These are phyloP conservation scores for Athripsodes cinereus DNA, from an alignment of 2,888 invertebrate genomes.

Conservation along the genomic window DNA sequence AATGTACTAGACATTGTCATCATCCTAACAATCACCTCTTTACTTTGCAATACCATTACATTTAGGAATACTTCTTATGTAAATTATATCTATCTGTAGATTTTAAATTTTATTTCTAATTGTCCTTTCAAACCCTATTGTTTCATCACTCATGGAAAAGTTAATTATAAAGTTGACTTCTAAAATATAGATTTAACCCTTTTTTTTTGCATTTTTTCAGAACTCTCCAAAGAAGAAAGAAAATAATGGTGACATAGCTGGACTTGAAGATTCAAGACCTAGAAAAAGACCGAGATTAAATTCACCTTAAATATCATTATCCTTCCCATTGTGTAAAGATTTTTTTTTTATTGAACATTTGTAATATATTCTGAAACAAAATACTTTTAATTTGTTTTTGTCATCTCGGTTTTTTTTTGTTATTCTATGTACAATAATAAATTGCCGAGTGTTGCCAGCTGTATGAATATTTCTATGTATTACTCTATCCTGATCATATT, in stretches of 20 bases:
- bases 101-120: too few relatives aligned
- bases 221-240: slow-evolving; percentile 58
- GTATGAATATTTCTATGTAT: background rate
- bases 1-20: too few relatives aligned
- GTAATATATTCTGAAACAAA: slow-evolving; percentile 16
- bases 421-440: background rate
- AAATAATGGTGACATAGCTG: slow-evolving; percentile 45
- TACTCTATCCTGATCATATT: too few relatives aligned
- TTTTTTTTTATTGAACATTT: slow-evolving; percentile 12
- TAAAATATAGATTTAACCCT: too few relatives aligned
- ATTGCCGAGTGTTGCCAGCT: background rate
- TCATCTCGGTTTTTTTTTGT: slow-evolving; percentile 3
- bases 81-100: too few relatives aligned
- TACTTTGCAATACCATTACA: too few relatives aligned
- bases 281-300: slow-evolving; percentile 57
- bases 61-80: too few relatives aligned
- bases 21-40: too few relatives aligned
- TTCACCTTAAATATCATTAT: slow-evolving; percentile 30
- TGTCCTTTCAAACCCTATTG: too few relatives aligned
- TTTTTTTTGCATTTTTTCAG: too few relatives aligned
- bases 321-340: background rate
- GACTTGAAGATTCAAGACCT: slow-evolving; percentile 51
- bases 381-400: slow-evolving; percentile 9
- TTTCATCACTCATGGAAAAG: too few relatives aligned
- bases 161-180: too few relatives aligned